Evolutionary conservation across 2,113 vertebrate genomes (phyloP).

Genomic region (Cyprinus carpio): DNA sequence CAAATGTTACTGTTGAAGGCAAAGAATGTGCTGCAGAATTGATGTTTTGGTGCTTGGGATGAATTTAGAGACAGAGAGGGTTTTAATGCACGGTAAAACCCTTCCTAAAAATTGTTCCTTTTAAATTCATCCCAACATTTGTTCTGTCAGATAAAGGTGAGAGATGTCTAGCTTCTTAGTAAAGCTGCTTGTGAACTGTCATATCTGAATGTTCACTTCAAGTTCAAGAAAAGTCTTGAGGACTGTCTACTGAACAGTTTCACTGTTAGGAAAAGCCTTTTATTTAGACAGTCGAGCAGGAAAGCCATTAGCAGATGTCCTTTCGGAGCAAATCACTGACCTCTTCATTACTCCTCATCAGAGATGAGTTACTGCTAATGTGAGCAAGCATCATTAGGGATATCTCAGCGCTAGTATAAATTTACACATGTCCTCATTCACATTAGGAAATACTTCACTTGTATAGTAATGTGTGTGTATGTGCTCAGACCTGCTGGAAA

Average conservation of each 20-base stretch:
- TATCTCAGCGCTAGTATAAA: neutral
- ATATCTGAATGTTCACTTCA: neutral
- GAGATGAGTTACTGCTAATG: neutral
- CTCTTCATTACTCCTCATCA: slow-evolving; percentile 6
- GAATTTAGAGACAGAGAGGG: neutral
- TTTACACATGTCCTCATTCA: neutral
- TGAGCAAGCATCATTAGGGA: neutral
- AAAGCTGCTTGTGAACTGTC: slow-evolving; percentile 4
- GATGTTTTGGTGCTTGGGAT: neutral
- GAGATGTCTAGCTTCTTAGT: slow-evolving; percentile 10
- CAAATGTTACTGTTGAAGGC: neutral
- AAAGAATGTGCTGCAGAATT: neutral
- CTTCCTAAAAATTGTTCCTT: neutral
- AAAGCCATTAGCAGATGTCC: neutral
- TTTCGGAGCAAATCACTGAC: slow-evolving; percentile 2
- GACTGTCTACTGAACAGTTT: neutral
- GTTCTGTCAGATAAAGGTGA: neutral
- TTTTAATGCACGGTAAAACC: neutral
- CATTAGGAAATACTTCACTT: neutral
- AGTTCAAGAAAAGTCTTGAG: slow-evolving; percentile 13
- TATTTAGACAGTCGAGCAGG: neutral
- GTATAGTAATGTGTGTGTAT: neutral
- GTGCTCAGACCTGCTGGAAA: slow-evolving; percentile 89
- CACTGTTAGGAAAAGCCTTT: neutral
- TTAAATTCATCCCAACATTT: slow-evolving; percentile 3